phyloP scores from a whole-genome alignment of 1,140 invertebrate species.

The Apis laboriosa region DNA sequence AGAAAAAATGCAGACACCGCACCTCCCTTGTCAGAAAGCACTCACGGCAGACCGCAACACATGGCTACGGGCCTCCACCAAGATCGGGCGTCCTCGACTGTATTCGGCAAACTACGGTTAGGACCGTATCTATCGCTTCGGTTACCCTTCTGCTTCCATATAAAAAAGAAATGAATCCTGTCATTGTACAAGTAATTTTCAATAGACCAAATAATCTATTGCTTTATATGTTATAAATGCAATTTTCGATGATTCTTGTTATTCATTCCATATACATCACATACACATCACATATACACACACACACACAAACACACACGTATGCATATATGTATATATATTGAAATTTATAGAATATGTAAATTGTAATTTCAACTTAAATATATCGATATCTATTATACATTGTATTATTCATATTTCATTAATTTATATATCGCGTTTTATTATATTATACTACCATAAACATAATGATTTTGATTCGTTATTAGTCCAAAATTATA shows the following conservation, averaged over 20 bases:
- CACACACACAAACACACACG: no score
- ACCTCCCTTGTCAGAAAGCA: slow-evolving; percentile 78
- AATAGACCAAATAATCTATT: not conserved
- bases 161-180: not conserved
- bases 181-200: not conserved
- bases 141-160: not conserved
- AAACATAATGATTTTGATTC: not conserved
- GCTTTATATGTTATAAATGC: not conserved
- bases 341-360: no score
- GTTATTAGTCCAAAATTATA: not conserved
- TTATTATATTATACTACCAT: not conserved
- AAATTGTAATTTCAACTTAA: no score
- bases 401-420: not conserved
- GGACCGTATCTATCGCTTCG: slow-evolving; percentile 61
- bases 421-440: no score
- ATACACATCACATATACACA: no score
- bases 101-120: slow-evolving; percentile 67
- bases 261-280: no score
- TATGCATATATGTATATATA: no score
- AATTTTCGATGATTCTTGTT: not conserved
- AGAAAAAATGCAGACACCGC: slow-evolving; percentile 74
- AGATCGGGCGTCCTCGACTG: slow-evolving; percentile 65
- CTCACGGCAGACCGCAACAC: slow-evolving; percentile 78
- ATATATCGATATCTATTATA: no score
- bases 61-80: slow-evolving; percentile 75